Conservation (phyloP, 2,113 vertebrate genomes). For the Taurulus bubalis region DNA sequence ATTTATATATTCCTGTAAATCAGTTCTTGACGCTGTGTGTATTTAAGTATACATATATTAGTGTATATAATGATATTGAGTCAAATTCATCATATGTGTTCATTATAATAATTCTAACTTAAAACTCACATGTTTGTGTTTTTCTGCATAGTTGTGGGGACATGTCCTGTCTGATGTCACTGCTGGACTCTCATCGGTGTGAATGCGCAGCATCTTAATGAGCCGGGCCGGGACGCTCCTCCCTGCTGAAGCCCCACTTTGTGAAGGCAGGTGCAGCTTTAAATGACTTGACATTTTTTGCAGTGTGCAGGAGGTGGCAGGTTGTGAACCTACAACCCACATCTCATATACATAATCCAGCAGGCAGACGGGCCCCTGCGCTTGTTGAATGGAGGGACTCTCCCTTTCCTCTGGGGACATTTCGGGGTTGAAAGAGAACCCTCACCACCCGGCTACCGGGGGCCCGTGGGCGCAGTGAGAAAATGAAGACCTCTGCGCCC, state of each 20-base stretch:
- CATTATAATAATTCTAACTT: no score
- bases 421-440: slow-evolving; percentile 76
- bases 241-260: slow-evolving; percentile 28
- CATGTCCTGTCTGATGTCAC: not conserved
- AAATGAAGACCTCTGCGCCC: slow-evolving; percentile 88
- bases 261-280: slow-evolving; percentile 72
- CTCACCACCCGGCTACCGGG: slow-evolving; percentile 69
- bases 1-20: not conserved
- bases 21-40: not conserved
- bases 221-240: not conserved
- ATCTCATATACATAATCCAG: slow-evolving; percentile 84
- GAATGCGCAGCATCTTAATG: slow-evolving; percentile 43
- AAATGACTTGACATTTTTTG: slow-evolving; percentile 71
- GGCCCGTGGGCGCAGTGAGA: slow-evolving; percentile 85
- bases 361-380: slow-evolving; percentile 67
- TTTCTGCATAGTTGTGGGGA: slow-evolving; percentile 14
- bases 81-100: not conserved
- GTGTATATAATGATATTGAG: not conserved
- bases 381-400: slow-evolving; percentile 71
- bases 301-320: slow-evolving; percentile 72
- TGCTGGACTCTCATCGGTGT: slow-evolving; percentile 1
- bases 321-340: slow-evolving; percentile 72
- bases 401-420: slow-evolving; percentile 75
- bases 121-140: no score
- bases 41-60: not conserved